Conservation (phyloP, 64 coral and sea anemone species). For the Montipora efflorescens region DNA sequence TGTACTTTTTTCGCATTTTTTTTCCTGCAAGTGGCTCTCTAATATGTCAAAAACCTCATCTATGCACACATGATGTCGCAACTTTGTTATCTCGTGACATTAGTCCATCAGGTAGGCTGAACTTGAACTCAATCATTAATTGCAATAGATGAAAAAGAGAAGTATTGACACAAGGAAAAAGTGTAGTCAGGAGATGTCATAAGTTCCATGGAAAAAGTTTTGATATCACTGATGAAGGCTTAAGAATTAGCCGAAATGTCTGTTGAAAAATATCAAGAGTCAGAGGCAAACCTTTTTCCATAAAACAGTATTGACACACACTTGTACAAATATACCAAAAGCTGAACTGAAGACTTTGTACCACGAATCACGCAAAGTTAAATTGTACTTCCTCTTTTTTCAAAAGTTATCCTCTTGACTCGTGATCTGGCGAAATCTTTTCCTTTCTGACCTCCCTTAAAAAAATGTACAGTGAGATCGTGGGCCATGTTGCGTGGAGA, state of each 20-base stretch:
- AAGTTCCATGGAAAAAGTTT: too few species aligned
- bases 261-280: too few species aligned
- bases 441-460: too few species aligned
- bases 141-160: background rate
- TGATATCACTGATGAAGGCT: too few species aligned
- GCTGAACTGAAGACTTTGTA: too few species aligned
- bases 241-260: too few species aligned
- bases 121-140: background rate
- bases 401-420: background rate
- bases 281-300: too few species aligned
- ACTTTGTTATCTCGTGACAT: slow-evolving; percentile 17
- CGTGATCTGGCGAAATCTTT: too few species aligned
- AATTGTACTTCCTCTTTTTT: background rate
- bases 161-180: background rate
- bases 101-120: background rate
- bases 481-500: background rate
- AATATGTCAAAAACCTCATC: background rate
- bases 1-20: too few species aligned
- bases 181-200: too few species aligned
- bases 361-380: background rate
- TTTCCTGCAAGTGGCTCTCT: too few species aligned
- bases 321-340: background rate
- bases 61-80: background rate
- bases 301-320: background rate
- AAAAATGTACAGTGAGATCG: background rate